Percentiles rank a stretch among this genome's conserved stretches.
Evolutionary conservation across 2,113 vertebrate genomes (phyloP).

Genomic region (Protomyctophum bolini): DNA sequence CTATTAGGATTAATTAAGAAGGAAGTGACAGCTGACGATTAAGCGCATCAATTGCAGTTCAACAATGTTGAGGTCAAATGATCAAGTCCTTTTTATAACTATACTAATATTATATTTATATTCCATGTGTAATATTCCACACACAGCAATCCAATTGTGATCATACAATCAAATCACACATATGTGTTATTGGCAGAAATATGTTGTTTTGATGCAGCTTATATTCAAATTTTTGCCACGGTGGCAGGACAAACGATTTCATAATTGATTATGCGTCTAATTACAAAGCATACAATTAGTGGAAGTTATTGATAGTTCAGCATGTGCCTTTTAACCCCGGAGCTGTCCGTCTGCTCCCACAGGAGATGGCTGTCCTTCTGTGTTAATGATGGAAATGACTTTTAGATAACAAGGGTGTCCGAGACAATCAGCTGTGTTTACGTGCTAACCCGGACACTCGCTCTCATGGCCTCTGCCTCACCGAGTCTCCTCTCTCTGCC

Average conservation of each 20-base stretch:
- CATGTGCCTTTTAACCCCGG: conserved; percentile 77
- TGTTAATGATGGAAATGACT: conserved; percentile 76
- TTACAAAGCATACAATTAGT: conserved; percentile 81
- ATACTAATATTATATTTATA: conserved; percentile 51
- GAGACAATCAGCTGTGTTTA: conserved; percentile 66
- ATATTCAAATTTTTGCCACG: conserved; percentile 43
- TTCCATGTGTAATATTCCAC: conserved; percentile 41
- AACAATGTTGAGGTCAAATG: conserved; percentile 80
- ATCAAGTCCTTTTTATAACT: conserved; percentile 62
- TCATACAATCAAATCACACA: background rate
- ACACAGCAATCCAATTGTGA: conserved; percentile 40
- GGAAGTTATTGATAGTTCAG: conserved; percentile 82
- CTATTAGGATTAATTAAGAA: conserved; percentile 98
- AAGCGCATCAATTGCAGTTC: conserved; percentile 87
- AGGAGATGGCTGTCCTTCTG: conserved; percentile 78
- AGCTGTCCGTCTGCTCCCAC: conserved; percentile 76
- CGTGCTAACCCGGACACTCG: conserved; percentile 68
- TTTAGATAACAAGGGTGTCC: conserved; percentile 77
- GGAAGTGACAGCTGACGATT: conserved; percentile 92
- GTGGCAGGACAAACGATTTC: conserved; percentile 59
- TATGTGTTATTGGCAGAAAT: conserved; percentile 6
- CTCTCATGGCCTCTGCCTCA: conserved; percentile 42
- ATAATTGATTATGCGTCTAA: conserved; percentile 82
- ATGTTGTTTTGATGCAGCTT: conserved; percentile 11
- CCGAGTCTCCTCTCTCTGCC: conserved; percentile 1